Percentiles rank a stretch among this genome's conserved stretches.
These are phyloP conservation scores for Pantherophis guttatus DNA, from an alignment of 2,113 vertebrate species.

Conservation along the genomic window DNA sequence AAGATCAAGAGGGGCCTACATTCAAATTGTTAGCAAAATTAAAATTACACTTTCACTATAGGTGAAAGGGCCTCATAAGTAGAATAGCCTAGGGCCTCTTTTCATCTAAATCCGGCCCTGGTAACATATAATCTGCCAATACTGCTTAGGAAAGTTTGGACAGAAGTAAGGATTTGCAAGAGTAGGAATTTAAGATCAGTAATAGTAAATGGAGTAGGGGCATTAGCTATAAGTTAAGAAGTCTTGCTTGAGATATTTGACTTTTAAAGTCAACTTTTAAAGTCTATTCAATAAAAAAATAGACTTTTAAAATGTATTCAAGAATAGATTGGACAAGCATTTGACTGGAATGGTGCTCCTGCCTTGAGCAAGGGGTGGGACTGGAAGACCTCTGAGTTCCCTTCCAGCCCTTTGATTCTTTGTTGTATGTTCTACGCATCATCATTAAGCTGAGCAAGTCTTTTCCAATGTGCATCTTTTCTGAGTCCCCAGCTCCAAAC, in stretches of 20 bases:
- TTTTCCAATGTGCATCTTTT: background rate
- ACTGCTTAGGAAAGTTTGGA: background rate
- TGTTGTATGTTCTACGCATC: too few species aligned
- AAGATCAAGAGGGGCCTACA: too few species aligned
- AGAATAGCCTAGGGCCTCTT: too few species aligned
- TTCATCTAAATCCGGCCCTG: too few species aligned
- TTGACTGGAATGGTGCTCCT: too few species aligned
- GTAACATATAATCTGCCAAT: background rate
- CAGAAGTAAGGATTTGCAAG: background rate
- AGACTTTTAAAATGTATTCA: background rate
- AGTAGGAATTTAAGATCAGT: background rate
- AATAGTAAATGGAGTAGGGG: background rate
- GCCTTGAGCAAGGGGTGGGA: too few species aligned
- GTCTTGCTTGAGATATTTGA: background rate
- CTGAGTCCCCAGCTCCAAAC: background rate
- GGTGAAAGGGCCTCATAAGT: too few species aligned
- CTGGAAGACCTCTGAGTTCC: too few species aligned
- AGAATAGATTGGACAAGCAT: background rate
- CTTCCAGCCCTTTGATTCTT: too few species aligned
- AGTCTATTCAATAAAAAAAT: too few species aligned
- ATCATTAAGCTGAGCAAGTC: background rate
- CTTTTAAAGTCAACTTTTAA: background rate
- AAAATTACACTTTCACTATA: too few species aligned
- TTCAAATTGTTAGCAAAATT: too few species aligned
- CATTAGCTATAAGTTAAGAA: background rate